Conservation (phyloP, 2,888 invertebrate genomes). For the Bellardia bayeri region DNA sequence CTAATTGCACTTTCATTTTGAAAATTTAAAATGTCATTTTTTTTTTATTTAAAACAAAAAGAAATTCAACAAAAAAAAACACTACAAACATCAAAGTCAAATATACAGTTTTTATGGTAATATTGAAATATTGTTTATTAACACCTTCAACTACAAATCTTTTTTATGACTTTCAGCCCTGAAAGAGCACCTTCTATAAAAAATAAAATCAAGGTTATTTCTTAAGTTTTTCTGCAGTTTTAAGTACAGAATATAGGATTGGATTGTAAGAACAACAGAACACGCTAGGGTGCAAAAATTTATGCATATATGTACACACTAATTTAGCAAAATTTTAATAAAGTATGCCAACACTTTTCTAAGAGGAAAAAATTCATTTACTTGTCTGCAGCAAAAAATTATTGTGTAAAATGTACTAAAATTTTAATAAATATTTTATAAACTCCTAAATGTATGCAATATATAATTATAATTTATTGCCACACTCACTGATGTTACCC, state of each 20-base stretch:
- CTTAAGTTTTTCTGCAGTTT: background rate
- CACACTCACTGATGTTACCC: too few species aligned
- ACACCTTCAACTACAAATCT: conserved; percentile 52
- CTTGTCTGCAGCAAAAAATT: background rate
- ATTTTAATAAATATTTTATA: conserved; percentile 11
- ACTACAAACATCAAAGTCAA: conserved; percentile 22
- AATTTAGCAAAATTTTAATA: too few species aligned
- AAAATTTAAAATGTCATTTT: conserved; percentile 19
- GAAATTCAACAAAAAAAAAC: background rate
- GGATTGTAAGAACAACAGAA: too few species aligned
- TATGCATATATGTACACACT: too few species aligned
- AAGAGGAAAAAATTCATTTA: too few species aligned
- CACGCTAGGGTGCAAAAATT: too few species aligned
- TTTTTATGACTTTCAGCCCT: conserved; percentile 5
- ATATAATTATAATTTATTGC: conserved; percentile 45
- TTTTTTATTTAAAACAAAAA: background rate
- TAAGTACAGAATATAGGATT: background rate
- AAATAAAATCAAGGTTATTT: conserved; percentile 34
- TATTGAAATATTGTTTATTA: conserved; percentile 33
- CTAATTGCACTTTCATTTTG: conserved; percentile 36
- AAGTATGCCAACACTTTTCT: too few species aligned
- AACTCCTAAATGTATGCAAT: conserved; percentile 59
- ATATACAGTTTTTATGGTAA: background rate
- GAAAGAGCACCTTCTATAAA: background rate
- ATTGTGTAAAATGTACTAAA: background rate